Evolutionary conservation across 1,140 invertebrate genomes (phyloP).

Genomic region (Catajapyx aquilonaris): DNA sequence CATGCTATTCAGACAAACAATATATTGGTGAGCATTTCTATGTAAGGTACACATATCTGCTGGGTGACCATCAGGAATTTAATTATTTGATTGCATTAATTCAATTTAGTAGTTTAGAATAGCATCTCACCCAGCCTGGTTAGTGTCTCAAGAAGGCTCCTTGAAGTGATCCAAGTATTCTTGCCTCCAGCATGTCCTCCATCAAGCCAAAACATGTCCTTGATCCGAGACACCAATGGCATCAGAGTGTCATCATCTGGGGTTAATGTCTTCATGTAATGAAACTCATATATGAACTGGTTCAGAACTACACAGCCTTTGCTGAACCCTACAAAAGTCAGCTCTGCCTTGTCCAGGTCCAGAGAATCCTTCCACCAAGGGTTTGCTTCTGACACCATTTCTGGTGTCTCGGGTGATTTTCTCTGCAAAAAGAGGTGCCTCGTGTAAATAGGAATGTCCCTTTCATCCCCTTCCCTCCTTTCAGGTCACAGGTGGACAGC

Average conservation of each 20-base stretch:
- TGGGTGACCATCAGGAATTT: too few species aligned
- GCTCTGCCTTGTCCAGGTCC: slow-evolving; percentile 22
- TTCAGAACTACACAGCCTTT: slow-evolving; percentile 83
- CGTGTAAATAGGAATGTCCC: too few species aligned
- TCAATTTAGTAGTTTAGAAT: too few species aligned
- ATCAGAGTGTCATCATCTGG: slow-evolving; percentile 28
- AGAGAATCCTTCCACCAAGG: slow-evolving; percentile 23
- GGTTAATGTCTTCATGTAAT: slow-evolving; percentile 40
- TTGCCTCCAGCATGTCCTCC: slow-evolving; percentile 61
- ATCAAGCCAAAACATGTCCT: slow-evolving; percentile 67
- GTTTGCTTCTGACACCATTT: not conserved
- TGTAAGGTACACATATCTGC: too few species aligned
- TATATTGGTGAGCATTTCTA: not conserved
- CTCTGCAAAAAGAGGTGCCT: too few species aligned
- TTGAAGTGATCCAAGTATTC: slow-evolving; percentile 64
- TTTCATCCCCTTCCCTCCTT: too few species aligned
- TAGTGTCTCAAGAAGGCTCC: slow-evolving; percentile 42
- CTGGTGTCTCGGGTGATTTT: not conserved
- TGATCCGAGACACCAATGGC: slow-evolving; percentile 34
- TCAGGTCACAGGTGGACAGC: too few species aligned
- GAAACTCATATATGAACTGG: slow-evolving; percentile 67
- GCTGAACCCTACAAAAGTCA: slow-evolving; percentile 61
- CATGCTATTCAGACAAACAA: too few species aligned
- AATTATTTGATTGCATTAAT: too few species aligned
- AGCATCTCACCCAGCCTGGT: slow-evolving; percentile 32